phyloP scores from a whole-genome alignment of 30 jellyfish, hydroid and myxozoan species.

The Mastigias papua region DNA sequence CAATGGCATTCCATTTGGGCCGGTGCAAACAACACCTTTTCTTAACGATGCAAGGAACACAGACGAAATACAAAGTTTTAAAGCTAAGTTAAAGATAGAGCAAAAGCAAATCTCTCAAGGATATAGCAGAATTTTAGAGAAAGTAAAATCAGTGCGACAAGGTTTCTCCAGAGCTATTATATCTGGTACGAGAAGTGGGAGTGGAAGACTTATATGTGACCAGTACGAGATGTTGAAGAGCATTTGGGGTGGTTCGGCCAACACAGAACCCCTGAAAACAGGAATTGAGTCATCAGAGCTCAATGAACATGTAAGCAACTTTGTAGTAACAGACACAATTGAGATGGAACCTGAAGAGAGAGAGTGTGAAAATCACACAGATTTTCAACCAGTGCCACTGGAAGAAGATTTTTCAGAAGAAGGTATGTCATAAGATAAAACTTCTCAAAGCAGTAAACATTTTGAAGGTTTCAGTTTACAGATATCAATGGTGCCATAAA shows the following conservation, averaged over 20 bases:
- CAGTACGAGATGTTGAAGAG: background rate
- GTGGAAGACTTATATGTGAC: constrained; percentile 14
- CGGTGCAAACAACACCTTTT: background rate
- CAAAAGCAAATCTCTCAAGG: background rate
- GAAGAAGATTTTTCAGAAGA: background rate
- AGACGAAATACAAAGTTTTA: background rate
- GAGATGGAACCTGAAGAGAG: background rate
- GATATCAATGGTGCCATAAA: background rate
- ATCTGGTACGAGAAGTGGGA: constrained; percentile 1
- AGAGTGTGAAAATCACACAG: background rate
- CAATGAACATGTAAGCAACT: background rate
- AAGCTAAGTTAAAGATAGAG: background rate
- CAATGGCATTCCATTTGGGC: constrained; percentile 7
- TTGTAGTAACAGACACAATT: background rate
- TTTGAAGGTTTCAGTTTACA: background rate
- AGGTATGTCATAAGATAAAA: background rate
- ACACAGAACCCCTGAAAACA: background rate
- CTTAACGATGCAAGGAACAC: background rate
- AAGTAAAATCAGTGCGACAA: background rate
- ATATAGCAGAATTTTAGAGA: background rate
- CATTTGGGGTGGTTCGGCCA: background rate
- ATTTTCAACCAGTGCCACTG: background rate
- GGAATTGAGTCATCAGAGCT: background rate
- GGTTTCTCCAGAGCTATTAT: background rate
- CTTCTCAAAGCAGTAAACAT: background rate